Percentiles rank a stretch among this genome's conserved stretches.
Evolutionary conservation across 2,888 invertebrate genomes (phyloP).

Genomic region (Nudaria mundana): DNA sequence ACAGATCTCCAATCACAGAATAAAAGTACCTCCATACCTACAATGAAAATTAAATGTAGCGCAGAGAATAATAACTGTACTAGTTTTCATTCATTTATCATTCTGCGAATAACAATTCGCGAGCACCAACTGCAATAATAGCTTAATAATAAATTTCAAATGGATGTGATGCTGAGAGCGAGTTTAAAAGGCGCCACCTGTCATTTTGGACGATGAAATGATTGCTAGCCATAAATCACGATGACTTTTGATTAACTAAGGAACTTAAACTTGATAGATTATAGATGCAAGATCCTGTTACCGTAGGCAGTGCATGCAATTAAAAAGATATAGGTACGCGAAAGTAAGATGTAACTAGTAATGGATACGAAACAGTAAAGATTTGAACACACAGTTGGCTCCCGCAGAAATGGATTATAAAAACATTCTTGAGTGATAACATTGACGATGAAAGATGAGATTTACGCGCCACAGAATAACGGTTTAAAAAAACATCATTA

Average conservation of each 20-base stretch:
- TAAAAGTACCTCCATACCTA: neutral
- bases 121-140: slow-evolving; percentile 1
- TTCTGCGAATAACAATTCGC: slow-evolving; percentile 3
- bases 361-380: no score
- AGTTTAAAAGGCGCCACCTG: slow-evolving; percentile 11
- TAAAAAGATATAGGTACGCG: neutral
- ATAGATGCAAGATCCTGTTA: neutral
- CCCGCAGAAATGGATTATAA: no score
- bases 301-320: neutral
- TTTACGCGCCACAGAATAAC: no score
- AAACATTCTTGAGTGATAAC: no score
- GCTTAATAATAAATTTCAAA: slow-evolving; percentile 6
- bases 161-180: slow-evolving; percentile 2
- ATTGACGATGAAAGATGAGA: no score
- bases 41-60: neutral
- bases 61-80: slow-evolving; percentile 2
- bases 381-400: no score
- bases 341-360: no score
- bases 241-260: slow-evolving; percentile 6
- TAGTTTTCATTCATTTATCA: slow-evolving; percentile 10
- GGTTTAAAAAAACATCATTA: no score
- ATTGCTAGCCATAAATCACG: slow-evolving; percentile 9
- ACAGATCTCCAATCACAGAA: neutral
- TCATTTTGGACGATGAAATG: slow-evolving; percentile 8
- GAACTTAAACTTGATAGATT: slow-evolving; percentile 4